Conservation (phyloP, 2,888 invertebrate species). For the Troglohyphantes excavatus region DNA sequence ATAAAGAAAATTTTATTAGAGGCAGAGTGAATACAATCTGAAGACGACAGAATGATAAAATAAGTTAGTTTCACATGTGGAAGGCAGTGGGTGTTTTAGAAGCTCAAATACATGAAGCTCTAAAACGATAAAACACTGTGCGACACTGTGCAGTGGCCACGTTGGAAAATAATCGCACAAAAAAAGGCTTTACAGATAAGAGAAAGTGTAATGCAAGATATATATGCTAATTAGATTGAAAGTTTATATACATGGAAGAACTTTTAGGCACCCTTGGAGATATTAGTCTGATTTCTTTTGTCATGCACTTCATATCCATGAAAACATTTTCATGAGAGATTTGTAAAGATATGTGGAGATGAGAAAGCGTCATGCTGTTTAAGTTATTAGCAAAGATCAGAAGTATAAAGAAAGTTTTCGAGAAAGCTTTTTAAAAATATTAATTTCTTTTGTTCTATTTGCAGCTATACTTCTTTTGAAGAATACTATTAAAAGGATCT, state of each 20-base stretch:
- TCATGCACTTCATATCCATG: not conserved
- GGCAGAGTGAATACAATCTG: conserved; percentile 26
- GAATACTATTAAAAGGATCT: no score
- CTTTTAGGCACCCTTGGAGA: conserved; percentile 70
- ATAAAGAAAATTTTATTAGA: conserved; percentile 17
- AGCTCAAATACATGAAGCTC: conserved; percentile 64
- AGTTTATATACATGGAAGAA: conserved; percentile 72
- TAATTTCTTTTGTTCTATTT: no score
- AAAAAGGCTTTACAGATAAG: not conserved
- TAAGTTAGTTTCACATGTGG: conserved; percentile 22
- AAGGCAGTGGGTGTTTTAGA: conserved; percentile 59
- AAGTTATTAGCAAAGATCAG: not conserved
- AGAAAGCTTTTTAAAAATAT: no score
- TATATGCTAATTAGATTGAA: conserved; percentile 32
- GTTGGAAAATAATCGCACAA: conserved; percentile 30
- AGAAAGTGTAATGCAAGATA: conserved; percentile 16
- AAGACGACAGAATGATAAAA: conserved; percentile 14
- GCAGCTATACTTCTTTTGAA: no score
- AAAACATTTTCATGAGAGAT: not conserved
- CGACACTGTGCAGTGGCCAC: conserved; percentile 39
- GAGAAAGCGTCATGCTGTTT: not conserved
- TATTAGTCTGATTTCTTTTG: conserved; percentile 30
- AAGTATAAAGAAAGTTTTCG: not conserved
- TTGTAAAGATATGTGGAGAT: conserved; percentile 11
- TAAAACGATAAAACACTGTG: conserved; percentile 54